These are phyloP conservation scores for Triops cancriformis DNA, from an alignment of 1,140 invertebrate species.

Conservation along the genomic window DNA sequence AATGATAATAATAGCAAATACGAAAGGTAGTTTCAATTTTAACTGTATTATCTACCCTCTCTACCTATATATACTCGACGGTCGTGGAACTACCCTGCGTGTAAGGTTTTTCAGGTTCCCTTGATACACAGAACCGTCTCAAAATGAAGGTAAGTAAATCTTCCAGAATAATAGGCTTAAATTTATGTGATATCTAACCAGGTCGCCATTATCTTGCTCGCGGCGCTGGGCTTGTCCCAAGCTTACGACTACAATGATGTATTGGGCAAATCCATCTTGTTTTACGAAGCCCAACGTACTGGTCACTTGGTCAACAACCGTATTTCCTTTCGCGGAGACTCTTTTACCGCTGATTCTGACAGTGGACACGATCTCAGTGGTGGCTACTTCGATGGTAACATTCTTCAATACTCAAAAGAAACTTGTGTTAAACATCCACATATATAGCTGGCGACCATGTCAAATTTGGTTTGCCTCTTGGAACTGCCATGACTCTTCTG, in stretches of 20 bases:
- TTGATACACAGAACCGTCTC: not conserved
- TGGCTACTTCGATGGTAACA: conserved; percentile 41
- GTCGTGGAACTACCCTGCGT: not conserved
- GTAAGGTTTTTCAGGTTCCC: not conserved
- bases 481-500: conserved; percentile 36
- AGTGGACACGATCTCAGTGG: conserved; percentile 39
- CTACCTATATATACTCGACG: not conserved
- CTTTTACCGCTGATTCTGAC: conserved; percentile 37
- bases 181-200: not conserved
- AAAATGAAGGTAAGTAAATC: not conserved
- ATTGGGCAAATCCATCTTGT: conserved; percentile 39
- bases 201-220: not conserved
- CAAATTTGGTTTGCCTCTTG: conserved; percentile 41
- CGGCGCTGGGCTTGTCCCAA: conserved; percentile 14
- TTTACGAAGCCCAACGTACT: conserved; percentile 42
- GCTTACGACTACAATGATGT: conserved; percentile 34
- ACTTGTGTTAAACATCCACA: not conserved
- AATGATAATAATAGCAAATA: not conserved
- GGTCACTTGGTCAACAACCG: conserved; percentile 37
- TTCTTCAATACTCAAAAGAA: not conserved
- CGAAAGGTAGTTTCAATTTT: not conserved
- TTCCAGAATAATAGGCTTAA: not conserved
- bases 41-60: not conserved
- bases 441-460: conserved; percentile 39
- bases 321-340: conserved; percentile 38